Evolutionary conservation across 2,888 invertebrate species (phyloP).

Genomic region (Azorinus chamasolen): DNA sequence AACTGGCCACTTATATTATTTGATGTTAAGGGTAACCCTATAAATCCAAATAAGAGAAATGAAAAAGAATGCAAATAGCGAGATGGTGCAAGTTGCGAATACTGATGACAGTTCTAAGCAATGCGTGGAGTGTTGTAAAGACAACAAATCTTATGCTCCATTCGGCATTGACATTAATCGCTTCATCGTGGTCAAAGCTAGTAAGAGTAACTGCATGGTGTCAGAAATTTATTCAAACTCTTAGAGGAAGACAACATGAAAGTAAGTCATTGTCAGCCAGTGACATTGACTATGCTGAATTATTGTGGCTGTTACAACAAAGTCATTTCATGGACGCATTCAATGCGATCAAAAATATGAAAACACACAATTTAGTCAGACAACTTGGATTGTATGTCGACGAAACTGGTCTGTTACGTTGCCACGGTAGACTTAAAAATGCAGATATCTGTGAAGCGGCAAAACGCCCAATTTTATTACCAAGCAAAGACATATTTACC

Average conservation of each 20-base stretch:
- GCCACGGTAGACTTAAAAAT: conserved; percentile 7
- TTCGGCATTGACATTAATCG: conserved; percentile 14
- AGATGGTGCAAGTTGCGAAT: neutral
- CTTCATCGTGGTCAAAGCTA: conserved; percentile 18
- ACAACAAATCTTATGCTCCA: neutral
- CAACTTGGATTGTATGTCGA: conserved; percentile 12
- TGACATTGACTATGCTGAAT: conserved; percentile 16
- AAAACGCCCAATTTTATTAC: conserved; percentile 6
- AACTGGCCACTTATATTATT: conserved; percentile 13
- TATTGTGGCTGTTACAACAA: conserved; percentile 12
- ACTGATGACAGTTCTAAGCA: neutral
- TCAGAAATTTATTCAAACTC: conserved; percentile 8
- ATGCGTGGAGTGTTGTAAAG: neutral
- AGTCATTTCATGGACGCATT: conserved; percentile 11
- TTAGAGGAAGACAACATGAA: neutral
- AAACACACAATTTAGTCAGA: conserved; percentile 7
- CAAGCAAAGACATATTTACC: conserved; percentile 2
- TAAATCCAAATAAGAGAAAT: no score
- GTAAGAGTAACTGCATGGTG: conserved; percentile 22
- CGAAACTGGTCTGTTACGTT: neutral
- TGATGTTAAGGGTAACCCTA: no score
- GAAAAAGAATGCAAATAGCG: neutral
- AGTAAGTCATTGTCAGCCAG: conserved; percentile 7
- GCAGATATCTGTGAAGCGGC: neutral
- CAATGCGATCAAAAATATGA: conserved; percentile 1